Conservation (phyloP, 1,140 invertebrate species). For the Calycopis cecrops region DNA sequence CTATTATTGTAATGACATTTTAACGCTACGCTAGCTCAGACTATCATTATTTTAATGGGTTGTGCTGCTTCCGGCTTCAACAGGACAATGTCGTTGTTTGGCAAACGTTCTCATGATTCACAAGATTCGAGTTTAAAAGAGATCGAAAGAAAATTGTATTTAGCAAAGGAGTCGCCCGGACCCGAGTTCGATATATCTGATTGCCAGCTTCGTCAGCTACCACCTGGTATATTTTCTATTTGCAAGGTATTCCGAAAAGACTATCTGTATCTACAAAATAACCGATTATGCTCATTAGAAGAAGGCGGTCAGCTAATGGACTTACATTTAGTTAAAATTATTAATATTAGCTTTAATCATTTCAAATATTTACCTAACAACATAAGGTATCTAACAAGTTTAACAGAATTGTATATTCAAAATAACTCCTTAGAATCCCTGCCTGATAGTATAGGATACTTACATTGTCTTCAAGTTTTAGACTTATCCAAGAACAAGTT, state of each 20-base stretch:
- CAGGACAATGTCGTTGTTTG: slow-evolving; percentile 62
- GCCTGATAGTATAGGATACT: slow-evolving; percentile 79
- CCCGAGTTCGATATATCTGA: slow-evolving; percentile 84
- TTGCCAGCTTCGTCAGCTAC: slow-evolving; percentile 81
- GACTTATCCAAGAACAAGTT: slow-evolving; percentile 84
- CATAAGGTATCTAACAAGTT: slow-evolving; percentile 77
- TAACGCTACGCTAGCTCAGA: slow-evolving; percentile 16
- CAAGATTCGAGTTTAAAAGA: slow-evolving; percentile 77
- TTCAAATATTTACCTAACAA: slow-evolving; percentile 78
- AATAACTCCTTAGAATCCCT: slow-evolving; percentile 80
- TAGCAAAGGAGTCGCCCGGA: slow-evolving; percentile 86
- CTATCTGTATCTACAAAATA: slow-evolving; percentile 79
- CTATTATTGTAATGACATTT: slow-evolving; percentile 7
- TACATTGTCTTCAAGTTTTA: slow-evolving; percentile 79
- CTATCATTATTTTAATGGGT: slow-evolving; percentile 57
- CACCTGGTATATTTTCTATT: slow-evolving; percentile 83
- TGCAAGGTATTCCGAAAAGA: slow-evolving; percentile 88
- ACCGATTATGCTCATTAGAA: slow-evolving; percentile 80
- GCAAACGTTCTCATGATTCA: slow-evolving; percentile 37
- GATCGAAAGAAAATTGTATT: slow-evolving; percentile 82
- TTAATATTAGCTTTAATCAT: slow-evolving; percentile 84
- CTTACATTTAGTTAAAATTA: slow-evolving; percentile 79
- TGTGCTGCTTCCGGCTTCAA: slow-evolving; percentile 61
- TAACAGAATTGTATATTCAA: slow-evolving; percentile 81
- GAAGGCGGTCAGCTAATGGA: slow-evolving; percentile 83